These are phyloP conservation scores for Ptyas mucosa DNA, from an alignment of 2,113 vertebrate genomes.

Conservation along the genomic window DNA sequence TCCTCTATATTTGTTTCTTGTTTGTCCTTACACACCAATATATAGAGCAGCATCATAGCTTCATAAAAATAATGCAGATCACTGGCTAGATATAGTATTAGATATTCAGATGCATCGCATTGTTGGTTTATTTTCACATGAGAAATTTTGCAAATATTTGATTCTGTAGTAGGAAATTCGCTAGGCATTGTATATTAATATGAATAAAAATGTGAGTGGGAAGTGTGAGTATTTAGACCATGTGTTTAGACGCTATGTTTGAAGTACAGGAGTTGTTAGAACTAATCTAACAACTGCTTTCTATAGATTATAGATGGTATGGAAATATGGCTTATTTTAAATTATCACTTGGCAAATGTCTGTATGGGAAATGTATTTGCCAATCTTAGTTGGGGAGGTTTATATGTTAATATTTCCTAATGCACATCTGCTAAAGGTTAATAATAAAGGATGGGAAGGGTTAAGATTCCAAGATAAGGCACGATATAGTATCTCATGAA, in stretches of 20 bases:
- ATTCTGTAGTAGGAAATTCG: background rate
- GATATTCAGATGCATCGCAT: background rate
- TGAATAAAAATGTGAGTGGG: background rate
- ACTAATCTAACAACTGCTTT: background rate
- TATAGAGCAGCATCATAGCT: background rate
- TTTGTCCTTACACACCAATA: background rate
- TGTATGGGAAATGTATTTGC: background rate
- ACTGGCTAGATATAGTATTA: background rate
- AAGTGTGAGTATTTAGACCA: accelerated
- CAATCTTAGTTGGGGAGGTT: background rate
- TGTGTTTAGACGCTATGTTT: background rate
- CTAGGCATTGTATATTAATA: constrained; percentile 1
- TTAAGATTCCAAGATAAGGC: background rate
- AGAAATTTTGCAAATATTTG: constrained; percentile 2
- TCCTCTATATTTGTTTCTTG: background rate
- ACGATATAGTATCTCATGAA: background rate
- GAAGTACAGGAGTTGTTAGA: background rate
- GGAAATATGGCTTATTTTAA: too few relatives aligned
- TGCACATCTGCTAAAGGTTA: background rate
- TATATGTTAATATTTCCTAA: background rate
- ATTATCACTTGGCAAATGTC: background rate
- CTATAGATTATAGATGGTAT: background rate
- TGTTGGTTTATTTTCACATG: accelerated
- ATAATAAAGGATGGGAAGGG: background rate
- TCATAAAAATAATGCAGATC: background rate